These are phyloP conservation scores for Enteromius mattozi DNA, from an alignment of 2,797 vertebrate species.

Conservation along the genomic window DNA sequence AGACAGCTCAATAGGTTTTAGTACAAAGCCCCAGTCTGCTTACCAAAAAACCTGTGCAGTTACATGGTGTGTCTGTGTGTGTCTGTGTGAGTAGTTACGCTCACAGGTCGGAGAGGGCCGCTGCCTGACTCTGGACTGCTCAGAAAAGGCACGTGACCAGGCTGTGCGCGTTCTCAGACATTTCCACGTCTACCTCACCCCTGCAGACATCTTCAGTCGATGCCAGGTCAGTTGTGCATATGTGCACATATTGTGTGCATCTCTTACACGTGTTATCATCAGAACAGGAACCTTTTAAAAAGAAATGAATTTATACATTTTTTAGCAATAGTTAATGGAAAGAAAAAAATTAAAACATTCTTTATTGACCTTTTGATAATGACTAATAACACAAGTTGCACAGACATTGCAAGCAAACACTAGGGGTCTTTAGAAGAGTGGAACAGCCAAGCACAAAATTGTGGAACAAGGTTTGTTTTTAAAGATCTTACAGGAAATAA, in stretches of 20 bases:
- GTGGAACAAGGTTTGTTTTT: not conserved
- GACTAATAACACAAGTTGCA: not conserved
- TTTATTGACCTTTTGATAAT: not conserved
- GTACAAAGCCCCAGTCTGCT: not conserved
- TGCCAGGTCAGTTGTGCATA: slow-evolving; percentile 83
- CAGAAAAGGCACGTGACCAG: slow-evolving; percentile 85
- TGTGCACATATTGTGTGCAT: not conserved
- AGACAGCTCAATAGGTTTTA: not conserved
- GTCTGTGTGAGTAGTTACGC: slow-evolving; percentile 73
- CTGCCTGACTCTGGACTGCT: slow-evolving; percentile 84
- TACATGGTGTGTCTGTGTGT: slow-evolving; percentile 15
- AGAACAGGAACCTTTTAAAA: slow-evolving; percentile 14
- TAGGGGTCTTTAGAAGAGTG: not conserved
- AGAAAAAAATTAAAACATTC: not conserved
- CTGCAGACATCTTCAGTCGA: slow-evolving; percentile 85
- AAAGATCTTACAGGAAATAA: slow-evolving; percentile 5
- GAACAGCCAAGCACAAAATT: not conserved
- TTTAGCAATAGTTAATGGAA: not conserved
- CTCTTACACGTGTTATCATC: not conserved
- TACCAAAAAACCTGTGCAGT: not conserved
- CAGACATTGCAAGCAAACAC: not conserved
- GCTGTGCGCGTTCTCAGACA: slow-evolving; percentile 82
- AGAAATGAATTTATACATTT: not conserved
- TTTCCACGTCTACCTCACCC: slow-evolving; percentile 81
- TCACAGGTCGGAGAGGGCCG: slow-evolving; percentile 87